Evolutionary conservation across 64 coral and sea anemone species (phyloP), one percentile per base, ranked within the genome.

Genomic region (Acropora tenuis): DNA sequence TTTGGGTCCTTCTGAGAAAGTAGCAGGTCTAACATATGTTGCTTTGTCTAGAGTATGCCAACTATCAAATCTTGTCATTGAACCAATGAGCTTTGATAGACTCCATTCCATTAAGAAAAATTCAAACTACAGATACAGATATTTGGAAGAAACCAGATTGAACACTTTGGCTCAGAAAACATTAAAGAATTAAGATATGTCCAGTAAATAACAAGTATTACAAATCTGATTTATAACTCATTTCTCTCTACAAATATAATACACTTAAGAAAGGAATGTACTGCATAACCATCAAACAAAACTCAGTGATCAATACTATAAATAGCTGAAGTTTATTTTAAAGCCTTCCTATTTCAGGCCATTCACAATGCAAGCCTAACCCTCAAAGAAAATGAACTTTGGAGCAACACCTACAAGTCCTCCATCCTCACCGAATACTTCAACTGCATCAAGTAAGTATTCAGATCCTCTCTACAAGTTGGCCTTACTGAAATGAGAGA

Each of bases 61-160:
- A 73, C 69, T 73, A 20, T 41, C 69, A 20, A 19, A 73, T 73
- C 69, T 73, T 41, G 69, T 73, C 6, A 73, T 41, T 73, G 69
- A 73, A 73, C 69, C 69, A 73, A 73, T 73, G 69, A 41, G 18
- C 69, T 73, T 73, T 73, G n/a, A 73, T 20, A 73, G 69, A 73
- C 69, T 73, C 19, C 30, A 73, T 17, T 73, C 69, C 17, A 73
- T 73, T 73, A 30, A 43, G 69, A 73, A 73, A 40, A 73, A 17
- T 20, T 73, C 40, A 73, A 73, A 73, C 19, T 73, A 73, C 19
- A 73, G 19, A 41, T 73, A 20, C 84, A 73, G 69, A 74, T 87
- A 74, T 8, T 50, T 87, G 46, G 66, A 86, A 87, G 84, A 87
- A 87, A 45, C 42, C 2, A 77, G 74, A 43, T 46, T 77, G 9